Conservation (phyloP, 2,888 invertebrate genomes). For the Nesidiocoris tenuis region DNA sequence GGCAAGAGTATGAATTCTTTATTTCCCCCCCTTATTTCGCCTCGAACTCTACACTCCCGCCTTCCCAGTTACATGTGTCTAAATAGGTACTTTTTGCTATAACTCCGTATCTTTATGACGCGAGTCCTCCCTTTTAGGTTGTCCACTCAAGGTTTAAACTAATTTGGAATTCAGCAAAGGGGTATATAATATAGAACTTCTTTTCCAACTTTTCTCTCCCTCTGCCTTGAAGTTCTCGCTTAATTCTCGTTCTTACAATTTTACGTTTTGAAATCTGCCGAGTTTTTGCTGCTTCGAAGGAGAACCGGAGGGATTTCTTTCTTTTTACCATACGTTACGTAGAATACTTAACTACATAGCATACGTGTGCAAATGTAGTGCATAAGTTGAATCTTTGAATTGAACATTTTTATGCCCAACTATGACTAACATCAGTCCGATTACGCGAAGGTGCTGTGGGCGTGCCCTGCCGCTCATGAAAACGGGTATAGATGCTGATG, state of each 20-base stretch:
- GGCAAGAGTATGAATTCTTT: constrained; percentile 36
- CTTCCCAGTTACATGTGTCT: constrained; percentile 35
- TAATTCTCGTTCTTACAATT: not conserved
- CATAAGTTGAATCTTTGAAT: no score
- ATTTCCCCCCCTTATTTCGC: constrained; percentile 13
- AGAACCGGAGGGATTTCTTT: no score
- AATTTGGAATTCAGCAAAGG: constrained; percentile 30
- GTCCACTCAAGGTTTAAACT: constrained; percentile 39
- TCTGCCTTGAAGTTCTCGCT: not conserved
- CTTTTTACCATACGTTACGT: no score
- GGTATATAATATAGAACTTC: constrained; percentile 3
- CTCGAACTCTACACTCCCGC: constrained; percentile 1
- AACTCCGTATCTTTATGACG: constrained; percentile 42
- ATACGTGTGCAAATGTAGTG: no score
- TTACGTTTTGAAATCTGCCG: not conserved
- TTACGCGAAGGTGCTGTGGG: no score
- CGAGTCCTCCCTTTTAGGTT: constrained; percentile 15
- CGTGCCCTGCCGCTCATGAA: no score
- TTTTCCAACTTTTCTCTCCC: not conserved
- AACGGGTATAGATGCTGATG: no score
- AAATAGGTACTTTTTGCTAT: constrained; percentile 33
- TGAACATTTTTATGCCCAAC: no score
- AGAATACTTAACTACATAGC: no score
- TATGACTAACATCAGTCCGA: no score
- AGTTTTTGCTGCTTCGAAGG: no score